Conservation (phyloP, 2,797 vertebrate genomes). For the Astyanax mexicanus region DNA sequence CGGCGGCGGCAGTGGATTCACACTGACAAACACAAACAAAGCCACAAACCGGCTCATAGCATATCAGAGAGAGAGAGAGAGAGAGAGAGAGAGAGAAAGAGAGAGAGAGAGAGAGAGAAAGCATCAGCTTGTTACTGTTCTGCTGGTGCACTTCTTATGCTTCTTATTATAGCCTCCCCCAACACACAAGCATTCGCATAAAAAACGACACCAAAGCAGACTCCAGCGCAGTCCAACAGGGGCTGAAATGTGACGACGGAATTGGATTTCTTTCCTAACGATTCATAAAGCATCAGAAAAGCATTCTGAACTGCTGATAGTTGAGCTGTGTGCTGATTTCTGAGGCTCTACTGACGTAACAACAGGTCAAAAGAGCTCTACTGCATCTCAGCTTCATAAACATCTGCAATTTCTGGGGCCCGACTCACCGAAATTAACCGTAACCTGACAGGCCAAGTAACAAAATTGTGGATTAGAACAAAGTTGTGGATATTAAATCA, state of each 20-base stretch:
- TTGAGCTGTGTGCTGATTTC: background rate
- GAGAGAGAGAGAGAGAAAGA: constrained; percentile 54
- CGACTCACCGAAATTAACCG: no score
- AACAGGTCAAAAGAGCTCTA: background rate
- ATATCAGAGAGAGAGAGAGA: constrained; percentile 66
- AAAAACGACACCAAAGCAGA: background rate
- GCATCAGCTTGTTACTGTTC: constrained; percentile 55
- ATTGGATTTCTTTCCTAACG: background rate
- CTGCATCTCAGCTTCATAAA: no score
- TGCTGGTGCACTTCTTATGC: constrained; percentile 25
- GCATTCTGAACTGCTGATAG: background rate
- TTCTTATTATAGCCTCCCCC: constrained; percentile 15
- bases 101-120: background rate
- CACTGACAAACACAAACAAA: constrained; percentile 47
- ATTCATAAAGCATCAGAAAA: no score
- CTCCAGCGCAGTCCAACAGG: background rate
- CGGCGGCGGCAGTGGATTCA: constrained; percentile 42
- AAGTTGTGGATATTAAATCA: no score
- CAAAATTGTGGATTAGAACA: no score
- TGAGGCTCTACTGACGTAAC: background rate
- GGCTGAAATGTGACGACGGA: background rate
- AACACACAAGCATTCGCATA: background rate
- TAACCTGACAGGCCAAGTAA: no score
- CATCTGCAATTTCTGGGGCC: no score
- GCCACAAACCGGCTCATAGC: constrained; percentile 67